Conservation (phyloP, 2,797 vertebrate genomes). For the Xenentodon cancila region DNA sequence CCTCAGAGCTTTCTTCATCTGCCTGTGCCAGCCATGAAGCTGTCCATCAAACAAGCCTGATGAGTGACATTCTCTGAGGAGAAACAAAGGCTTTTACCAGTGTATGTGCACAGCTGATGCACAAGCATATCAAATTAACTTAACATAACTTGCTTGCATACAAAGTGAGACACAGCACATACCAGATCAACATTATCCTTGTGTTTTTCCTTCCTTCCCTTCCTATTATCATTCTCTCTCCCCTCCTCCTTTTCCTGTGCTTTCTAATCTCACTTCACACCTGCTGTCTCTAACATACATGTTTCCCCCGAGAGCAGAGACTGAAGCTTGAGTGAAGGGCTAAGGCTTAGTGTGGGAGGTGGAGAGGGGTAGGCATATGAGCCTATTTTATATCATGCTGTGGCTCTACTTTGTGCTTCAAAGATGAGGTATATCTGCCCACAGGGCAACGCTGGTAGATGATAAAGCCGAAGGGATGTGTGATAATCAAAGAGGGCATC, state of each 20-base stretch:
- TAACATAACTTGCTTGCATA: constrained; percentile 62
- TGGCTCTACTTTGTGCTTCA: constrained; percentile 62
- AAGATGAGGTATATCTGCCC: constrained; percentile 64
- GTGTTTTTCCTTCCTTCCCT: constrained; percentile 54
- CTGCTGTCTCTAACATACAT: constrained; percentile 79
- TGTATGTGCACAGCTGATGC: constrained; percentile 67
- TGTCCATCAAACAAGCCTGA: constrained; percentile 68
- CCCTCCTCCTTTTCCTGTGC: constrained; percentile 52
- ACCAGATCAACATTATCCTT: constrained; percentile 43
- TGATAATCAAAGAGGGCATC: constrained; percentile 45
- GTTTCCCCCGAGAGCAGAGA: constrained; percentile 75
- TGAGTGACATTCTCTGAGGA: constrained; percentile 62
- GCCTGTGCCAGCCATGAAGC: constrained; percentile 70
- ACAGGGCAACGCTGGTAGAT: constrained; percentile 50
- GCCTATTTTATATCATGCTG: constrained; percentile 63
- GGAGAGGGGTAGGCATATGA: constrained; percentile 64
- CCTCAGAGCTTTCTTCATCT: constrained; percentile 63
- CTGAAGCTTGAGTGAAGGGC: constrained; percentile 71
- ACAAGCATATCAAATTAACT: constrained; percentile 62
- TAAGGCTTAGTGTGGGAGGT: constrained; percentile 71
- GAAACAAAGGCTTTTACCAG: constrained; percentile 71
- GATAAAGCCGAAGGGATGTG: constrained; percentile 35
- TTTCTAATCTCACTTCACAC: constrained; percentile 81
- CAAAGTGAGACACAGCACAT: constrained; percentile 46
- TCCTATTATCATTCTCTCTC: constrained; percentile 55